These are phyloP conservation scores for Sorex maritimensis DNA, from an alignment of 2,797 vertebrate species.

Conservation along the genomic window DNA sequence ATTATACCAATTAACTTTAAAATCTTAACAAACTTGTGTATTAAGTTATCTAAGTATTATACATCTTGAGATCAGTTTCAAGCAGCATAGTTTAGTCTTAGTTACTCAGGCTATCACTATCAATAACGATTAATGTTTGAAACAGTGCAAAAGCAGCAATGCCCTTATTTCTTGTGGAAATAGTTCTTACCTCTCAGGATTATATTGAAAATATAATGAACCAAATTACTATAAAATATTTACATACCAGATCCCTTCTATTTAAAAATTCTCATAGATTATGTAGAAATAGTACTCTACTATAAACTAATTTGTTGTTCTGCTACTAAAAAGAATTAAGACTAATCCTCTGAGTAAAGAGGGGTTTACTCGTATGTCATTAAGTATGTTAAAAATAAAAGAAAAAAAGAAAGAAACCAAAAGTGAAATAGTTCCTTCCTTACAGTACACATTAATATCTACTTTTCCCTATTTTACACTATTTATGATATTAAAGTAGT, in stretches of 20 bases:
- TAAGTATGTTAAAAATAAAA: background rate
- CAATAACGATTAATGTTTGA: constrained; percentile 38
- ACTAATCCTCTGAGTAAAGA: constrained; percentile 24
- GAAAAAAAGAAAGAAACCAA: background rate
- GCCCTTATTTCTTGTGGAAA: constrained; percentile 3
- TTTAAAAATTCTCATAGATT: constrained; percentile 58
- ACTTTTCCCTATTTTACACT: background rate
- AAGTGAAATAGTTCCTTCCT: background rate
- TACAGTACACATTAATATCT: constrained; percentile 31
- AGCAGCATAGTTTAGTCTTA: background rate
- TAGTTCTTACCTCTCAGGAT: constrained; percentile 38
- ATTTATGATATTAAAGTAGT: constrained; percentile 56
- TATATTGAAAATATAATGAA: constrained; percentile 29
- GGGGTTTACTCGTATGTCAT: constrained; percentile 16
- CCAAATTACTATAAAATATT: constrained; percentile 28
- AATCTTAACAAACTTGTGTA: constrained; percentile 62
- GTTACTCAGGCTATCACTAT: constrained; percentile 26
- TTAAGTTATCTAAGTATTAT: constrained; percentile 22
- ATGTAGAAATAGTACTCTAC: constrained; percentile 39
- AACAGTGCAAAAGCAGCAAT: background rate
- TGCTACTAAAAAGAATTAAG: constrained; percentile 34
- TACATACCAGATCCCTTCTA: background rate
- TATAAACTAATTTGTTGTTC: constrained; percentile 49
- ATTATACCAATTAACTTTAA: constrained; percentile 54
- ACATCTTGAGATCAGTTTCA: constrained; percentile 17